Evolutionary conservation across 2,888 invertebrate genomes (phyloP).

Genomic region (Sericinus montela): DNA sequence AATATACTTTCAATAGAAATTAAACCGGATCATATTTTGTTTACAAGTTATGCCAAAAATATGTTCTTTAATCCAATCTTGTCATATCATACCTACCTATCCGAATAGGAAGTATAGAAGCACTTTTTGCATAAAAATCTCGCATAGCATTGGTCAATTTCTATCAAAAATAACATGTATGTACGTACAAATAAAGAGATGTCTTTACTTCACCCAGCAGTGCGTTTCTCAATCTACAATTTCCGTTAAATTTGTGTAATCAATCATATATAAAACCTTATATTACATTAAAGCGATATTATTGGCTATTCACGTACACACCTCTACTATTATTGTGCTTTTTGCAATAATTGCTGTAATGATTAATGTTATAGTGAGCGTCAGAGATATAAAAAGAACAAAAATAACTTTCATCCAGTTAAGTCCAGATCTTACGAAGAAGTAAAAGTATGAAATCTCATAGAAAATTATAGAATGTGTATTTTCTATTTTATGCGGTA

Average conservation of each 20-base stretch:
- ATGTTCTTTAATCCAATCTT: too few relatives aligned
- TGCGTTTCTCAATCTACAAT: slow-evolving; percentile 13
- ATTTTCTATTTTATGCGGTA: neutral
- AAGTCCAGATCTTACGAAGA: too few relatives aligned
- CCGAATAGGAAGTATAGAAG: too few relatives aligned
- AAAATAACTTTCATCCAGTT: too few relatives aligned
- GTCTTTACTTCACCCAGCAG: neutral
- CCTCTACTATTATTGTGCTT: slow-evolving; percentile 7
- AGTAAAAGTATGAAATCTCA: too few relatives aligned
- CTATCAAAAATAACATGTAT: neutral
- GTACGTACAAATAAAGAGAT: neutral
- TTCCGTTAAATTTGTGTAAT: slow-evolving; percentile 5
- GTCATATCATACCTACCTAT: neutral
- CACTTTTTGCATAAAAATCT: neutral
- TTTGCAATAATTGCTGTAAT: slow-evolving; percentile 6
- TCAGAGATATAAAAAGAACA: neutral
- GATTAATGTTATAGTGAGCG: neutral
- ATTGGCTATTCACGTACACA: slow-evolving; percentile 19
- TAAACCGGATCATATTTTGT: neutral
- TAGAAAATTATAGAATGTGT: too few relatives aligned
- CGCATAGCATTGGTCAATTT: neutral
- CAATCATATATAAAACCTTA: slow-evolving; percentile 9
- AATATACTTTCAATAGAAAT: neutral
- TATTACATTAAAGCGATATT: slow-evolving; percentile 16
- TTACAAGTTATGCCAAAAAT: too few relatives aligned